Evolutionary conservation across 2,888 invertebrate species (phyloP).

Genomic region (Lasioglossum vierecki): DNA sequence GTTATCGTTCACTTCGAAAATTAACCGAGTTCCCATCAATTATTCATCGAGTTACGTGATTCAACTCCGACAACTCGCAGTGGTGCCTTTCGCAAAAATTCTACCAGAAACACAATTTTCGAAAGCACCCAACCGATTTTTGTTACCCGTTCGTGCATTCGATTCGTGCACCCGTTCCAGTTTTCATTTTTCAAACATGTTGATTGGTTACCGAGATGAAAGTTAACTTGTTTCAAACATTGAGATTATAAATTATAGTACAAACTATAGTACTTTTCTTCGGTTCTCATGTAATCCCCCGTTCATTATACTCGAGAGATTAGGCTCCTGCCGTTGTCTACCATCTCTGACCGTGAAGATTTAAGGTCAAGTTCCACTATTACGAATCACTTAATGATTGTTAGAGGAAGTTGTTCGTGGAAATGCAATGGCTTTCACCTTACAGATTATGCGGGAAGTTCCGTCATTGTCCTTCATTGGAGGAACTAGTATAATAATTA

Average conservation of each 20-base stretch:
- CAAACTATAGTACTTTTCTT: too few relatives aligned
- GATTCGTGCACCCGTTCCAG: neutral
- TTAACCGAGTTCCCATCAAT: conserved; percentile 28
- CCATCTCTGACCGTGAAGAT: neutral
- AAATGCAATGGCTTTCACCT: neutral
- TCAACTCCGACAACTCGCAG: conserved; percentile 15
- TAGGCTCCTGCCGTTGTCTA: conserved; percentile 11
- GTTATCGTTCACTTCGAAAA: conserved; percentile 32
- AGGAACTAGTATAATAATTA: neutral
- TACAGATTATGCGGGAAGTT: neutral
- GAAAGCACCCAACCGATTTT: neutral
- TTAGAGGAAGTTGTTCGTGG: neutral
- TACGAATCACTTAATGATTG: conserved; percentile 20
- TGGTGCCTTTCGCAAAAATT: neutral
- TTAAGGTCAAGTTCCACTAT: conserved; percentile 48
- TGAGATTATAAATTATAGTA: too few relatives aligned
- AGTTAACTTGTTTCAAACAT: too few relatives aligned
- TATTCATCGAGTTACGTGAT: conserved; percentile 13
- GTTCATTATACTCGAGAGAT: conserved; percentile 27
- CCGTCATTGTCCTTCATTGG: too few relatives aligned
- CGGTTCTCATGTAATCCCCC: neutral
- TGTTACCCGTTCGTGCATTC: neutral
- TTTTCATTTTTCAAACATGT: neutral
- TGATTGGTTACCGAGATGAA: neutral
- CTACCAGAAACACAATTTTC: accelerated